These are phyloP conservation scores for Anodontia alba DNA, from an alignment of 2,888 invertebrate species.

Conservation along the genomic window DNA sequence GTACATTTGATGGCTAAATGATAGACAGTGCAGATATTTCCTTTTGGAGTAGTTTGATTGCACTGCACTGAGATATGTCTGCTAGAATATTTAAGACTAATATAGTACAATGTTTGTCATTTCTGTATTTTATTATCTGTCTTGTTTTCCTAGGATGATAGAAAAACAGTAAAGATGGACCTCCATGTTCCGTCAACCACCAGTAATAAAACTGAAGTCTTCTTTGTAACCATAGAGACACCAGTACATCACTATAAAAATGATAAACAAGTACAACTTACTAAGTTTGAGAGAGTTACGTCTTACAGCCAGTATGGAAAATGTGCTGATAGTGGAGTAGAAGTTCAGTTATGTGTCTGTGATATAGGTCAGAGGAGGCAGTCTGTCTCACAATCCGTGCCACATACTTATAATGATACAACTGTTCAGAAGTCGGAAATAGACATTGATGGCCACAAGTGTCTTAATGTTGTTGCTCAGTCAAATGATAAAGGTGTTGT, in stretches of 20 bases:
- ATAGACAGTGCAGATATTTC: too few species aligned
- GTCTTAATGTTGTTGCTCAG: conserved; percentile 47
- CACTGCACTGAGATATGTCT: too few species aligned
- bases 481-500: conserved; percentile 46
- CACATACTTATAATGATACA: not conserved
- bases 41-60: too few species aligned
- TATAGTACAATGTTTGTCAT: too few species aligned
- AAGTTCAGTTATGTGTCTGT: conserved; percentile 73
- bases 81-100: too few species aligned
- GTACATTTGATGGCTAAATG: too few species aligned
- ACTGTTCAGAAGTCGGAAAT: conserved; percentile 18
- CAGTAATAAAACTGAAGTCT: conserved; percentile 50
- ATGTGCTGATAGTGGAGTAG: conserved; percentile 70
- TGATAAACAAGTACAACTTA: conserved; percentile 24
- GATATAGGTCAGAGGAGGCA: conserved; percentile 11
- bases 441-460: conserved; percentile 31
- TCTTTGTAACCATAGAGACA: conserved; percentile 59
- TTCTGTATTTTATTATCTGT: too few species aligned
- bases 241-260: not conserved
- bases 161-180: conserved; percentile 63
- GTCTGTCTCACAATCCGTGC: not conserved
- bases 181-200: conserved; percentile 46
- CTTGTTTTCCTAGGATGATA: conserved; percentile 46
- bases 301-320: conserved; percentile 67
- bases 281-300: conserved; percentile 70